Conservation (phyloP, 2,797 vertebrate genomes). For the Peromyscus eremicus region DNA sequence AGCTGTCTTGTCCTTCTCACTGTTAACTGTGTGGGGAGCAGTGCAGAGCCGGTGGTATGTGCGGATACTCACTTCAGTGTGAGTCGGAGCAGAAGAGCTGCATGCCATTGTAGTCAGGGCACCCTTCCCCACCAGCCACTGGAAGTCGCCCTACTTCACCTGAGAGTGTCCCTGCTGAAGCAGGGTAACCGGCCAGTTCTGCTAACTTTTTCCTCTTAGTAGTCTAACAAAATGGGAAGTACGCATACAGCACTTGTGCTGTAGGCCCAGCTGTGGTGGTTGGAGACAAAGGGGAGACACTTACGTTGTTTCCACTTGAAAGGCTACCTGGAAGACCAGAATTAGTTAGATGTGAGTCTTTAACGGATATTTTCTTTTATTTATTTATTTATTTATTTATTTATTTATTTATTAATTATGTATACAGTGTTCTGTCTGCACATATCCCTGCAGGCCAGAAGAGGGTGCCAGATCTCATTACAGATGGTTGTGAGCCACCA, state of each 20-base stretch:
- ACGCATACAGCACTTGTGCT: neutral
- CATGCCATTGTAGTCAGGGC: neutral
- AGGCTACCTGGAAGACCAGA: neutral
- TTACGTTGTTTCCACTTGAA: slow-evolving; percentile 41
- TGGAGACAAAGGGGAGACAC: neutral
- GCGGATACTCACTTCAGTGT: neutral
- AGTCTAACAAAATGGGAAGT: neutral
- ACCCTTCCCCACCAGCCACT: neutral
- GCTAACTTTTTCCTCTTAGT: neutral
- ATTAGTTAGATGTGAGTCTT: slow-evolving; percentile 32
- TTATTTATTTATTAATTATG: too few species aligned
- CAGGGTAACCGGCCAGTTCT: slow-evolving; percentile 14
- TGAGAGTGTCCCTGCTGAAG: slow-evolving; percentile 2
- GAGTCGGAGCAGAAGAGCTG: neutral
- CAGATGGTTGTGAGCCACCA: too few species aligned
- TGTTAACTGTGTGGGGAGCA: neutral
- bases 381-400: too few species aligned
- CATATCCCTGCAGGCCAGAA: too few species aligned
- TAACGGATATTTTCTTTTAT: slow-evolving; percentile 38
- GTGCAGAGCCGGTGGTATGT: neutral
- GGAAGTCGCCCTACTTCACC: neutral
- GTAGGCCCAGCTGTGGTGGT: neutral
- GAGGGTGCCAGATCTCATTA: too few species aligned
- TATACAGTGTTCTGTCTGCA: too few species aligned
- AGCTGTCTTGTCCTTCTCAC: neutral